Evolutionary conservation across 2,888 invertebrate species (phyloP).

Genomic region (Acanthosepion lycidas): DNA sequence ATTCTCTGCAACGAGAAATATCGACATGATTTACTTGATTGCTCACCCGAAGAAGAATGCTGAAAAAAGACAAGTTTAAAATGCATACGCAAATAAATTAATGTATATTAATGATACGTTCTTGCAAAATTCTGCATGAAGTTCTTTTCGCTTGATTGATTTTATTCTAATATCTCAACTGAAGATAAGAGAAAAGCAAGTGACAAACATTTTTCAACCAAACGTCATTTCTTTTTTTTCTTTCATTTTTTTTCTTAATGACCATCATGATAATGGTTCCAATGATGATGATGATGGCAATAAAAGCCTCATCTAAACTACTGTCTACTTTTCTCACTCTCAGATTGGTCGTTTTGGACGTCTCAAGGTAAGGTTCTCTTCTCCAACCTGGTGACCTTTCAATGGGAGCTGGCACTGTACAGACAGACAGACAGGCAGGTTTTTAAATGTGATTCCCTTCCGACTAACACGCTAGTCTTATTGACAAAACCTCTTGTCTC

Average conservation of each 20-base stretch:
- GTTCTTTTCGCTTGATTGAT: neutral
- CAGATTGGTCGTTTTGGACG: conserved; percentile 45
- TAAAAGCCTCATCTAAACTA: neutral
- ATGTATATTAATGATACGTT: neutral
- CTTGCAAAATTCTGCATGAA: neutral
- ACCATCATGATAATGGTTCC: neutral
- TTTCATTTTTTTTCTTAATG: neutral
- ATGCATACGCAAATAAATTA: neutral
- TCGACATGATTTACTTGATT: neutral
- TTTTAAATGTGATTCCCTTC: neutral
- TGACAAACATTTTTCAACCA: neutral
- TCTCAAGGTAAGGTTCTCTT: conserved; percentile 42
- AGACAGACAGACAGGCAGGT: neutral
- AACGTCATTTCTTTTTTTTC: neutral
- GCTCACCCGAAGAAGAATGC: neutral
- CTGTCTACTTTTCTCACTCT: conserved; percentile 22
- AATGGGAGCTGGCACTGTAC: neutral
- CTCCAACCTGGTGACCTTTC: neutral
- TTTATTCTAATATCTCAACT: neutral
- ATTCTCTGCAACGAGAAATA: too few relatives aligned
- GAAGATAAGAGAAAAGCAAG: neutral
- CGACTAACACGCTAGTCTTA: neutral
- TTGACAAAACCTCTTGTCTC: neutral
- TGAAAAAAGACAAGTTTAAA: too few relatives aligned
- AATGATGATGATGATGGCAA: neutral